phyloP scores from a whole-genome alignment of 2,797 vertebrate genomes.

The Sebastes miniatus region DNA sequence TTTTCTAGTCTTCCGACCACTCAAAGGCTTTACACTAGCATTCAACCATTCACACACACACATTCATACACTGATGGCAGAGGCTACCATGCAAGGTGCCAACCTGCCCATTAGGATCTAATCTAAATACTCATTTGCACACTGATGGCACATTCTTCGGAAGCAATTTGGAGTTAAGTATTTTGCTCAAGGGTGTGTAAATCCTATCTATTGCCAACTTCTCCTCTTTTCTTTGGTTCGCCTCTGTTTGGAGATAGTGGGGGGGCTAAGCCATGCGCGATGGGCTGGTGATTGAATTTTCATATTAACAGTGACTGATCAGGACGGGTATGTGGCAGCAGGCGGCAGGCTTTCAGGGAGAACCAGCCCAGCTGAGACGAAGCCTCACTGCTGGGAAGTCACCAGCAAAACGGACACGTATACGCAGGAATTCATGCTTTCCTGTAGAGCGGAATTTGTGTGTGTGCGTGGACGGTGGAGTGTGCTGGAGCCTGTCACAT shows the following conservation, averaged over 20 bases:
- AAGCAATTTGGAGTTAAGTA: too few relatives aligned
- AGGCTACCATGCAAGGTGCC: too few relatives aligned
- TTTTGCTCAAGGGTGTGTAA: background rate
- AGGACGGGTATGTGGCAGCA: constrained; percentile 49
- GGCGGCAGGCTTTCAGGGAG: constrained; percentile 48
- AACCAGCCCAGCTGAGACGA: constrained; percentile 57
- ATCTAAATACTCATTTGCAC: too few relatives aligned
- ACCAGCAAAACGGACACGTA: constrained; percentile 50
- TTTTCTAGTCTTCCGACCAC: too few relatives aligned
- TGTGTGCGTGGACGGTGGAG: constrained; percentile 8
- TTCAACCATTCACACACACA: too few relatives aligned
- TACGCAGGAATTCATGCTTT: constrained; percentile 38
- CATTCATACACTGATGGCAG: too few relatives aligned
- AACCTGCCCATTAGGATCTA: too few relatives aligned
- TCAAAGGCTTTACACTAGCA: too few relatives aligned
- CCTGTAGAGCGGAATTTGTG: constrained; percentile 5
- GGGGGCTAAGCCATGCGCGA: constrained; percentile 26
- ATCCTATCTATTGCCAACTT: constrained; percentile 1
- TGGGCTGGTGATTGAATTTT: constrained; percentile 62
- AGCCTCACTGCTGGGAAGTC: constrained; percentile 40
- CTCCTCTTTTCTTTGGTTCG: constrained; percentile 4
- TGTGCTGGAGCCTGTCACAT: constrained; percentile 51
- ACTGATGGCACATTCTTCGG: too few relatives aligned
- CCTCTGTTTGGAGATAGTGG: constrained; percentile 3
- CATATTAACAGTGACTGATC: constrained; percentile 66